Base-by-base conservation (phyloP, 2,888 invertebrate genomes). In the Melanostoma scalare region DNA sequence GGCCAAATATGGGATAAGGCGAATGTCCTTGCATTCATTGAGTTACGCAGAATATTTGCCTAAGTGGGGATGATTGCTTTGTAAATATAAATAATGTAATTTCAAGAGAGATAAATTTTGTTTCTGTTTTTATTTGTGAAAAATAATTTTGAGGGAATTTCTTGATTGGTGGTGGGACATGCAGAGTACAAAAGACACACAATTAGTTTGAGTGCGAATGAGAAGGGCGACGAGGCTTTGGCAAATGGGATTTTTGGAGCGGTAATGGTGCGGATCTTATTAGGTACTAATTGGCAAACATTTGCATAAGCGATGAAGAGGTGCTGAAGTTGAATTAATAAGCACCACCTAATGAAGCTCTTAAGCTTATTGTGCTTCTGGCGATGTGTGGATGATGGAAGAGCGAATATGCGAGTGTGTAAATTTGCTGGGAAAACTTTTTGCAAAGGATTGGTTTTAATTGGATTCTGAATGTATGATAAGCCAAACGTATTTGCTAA, bases 271-370 rank as follows among this genome's bases (percentile, higher is more conserved):
- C 33, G 56, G 78, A 55, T 56, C 78, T 78, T 78, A 82, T 82
- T 78, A 82, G 78, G 73, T 82, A 78, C 82, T 82, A 82, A 82
- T 82, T 82, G 82, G 69, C 53, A 78, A 82, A 82, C 63, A 78
- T 82, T 82, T 82, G 56, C 73, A 78, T 73, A 78, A 78, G 56
- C 20, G 69, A 76, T 75, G 65, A 75, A 40, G 58, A 73, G 65
- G 53, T 56, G 55, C 48, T 68, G n/a, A 55, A 8, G 76, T 71
- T 61, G 56, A 63, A 76, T 71, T 76, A 76, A 76, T 76, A 55
- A 77, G 60, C 60, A 48, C 42, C 40, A 31, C 20, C 20, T 20
- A 60, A 69, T 56, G 53, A 50, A 8, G 52, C 67, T 50, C 38
- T 58, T 46, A 50, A 69, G 58, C 46, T 30, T n/a, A 31, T 44